Evolutionary conservation across 2,888 invertebrate genomes (phyloP), one percentile per base, ranked within the genome.

Genomic region (Tiphia femorata): DNA sequence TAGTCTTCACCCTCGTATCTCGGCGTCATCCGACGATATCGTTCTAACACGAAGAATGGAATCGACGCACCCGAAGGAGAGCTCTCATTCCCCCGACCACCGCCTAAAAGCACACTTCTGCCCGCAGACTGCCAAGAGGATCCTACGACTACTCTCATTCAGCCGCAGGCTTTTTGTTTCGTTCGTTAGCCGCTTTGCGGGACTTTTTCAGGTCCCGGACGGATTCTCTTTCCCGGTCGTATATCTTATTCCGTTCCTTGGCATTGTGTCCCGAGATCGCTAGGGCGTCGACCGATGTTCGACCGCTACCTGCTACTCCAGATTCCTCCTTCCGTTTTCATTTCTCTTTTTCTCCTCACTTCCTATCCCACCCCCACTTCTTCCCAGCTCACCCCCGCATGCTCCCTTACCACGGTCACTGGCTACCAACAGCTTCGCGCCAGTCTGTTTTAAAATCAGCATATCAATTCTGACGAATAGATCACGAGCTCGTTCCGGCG

Each of bases 281-380:
- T 61, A 50, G 64, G 68, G 62, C 67, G 64, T 64, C 70, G 73
- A 74, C 73, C 76, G 70, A 48, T 58, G 64, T 49, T 49, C 51
- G 48, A 60, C 64, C 62, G 51, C 70, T 79, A 80, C 80, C 80
- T 79, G 79, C 79, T 74, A 73, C 73, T 74, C 73, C 59, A 72
- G 72, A 74, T 70, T 72, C 58, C 41, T 58, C 67, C 59, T 63
- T 62, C 63, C 62, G 55, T 64, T 62, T 57, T 64, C 56, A n/a
- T 62, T 57, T 53, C 58, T 58, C 38, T 59, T 20, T 40, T 42
- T 38, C 19, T 49, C 21, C 47, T 21, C 35, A 19, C 46, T 8
- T 25, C 25, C 6, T 25, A 6, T 25, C 8, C 8, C 8, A 6
- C 25, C 12, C 33, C 12, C 14, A 14, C 12, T 6, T 33, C 33